Evolutionary conservation across 2,888 invertebrate species (phyloP).

Genomic region (Nomada hirtipes): DNA sequence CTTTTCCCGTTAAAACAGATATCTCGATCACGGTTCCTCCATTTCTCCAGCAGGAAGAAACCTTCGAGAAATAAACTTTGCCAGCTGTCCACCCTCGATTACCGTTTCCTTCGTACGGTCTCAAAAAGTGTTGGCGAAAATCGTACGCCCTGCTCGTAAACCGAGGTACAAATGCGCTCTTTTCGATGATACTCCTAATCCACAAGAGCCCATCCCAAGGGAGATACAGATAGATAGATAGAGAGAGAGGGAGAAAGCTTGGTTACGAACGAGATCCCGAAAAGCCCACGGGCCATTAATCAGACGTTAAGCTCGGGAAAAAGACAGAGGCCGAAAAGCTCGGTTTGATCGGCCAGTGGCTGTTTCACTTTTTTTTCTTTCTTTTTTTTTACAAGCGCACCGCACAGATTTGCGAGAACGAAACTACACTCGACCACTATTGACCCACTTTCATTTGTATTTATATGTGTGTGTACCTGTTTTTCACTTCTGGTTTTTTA

Average conservation of each 20-base stretch:
- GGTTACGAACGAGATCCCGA: conserved; percentile 28
- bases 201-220: background rate
- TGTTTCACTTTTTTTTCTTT: background rate
- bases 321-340: conserved; percentile 51
- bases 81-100: background rate
- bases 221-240: background rate
- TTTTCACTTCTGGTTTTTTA: conserved; percentile 16
- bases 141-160: background rate
- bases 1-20: background rate
- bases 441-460: conserved; percentile 43
- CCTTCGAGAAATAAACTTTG: background rate
- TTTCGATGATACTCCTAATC: conserved; percentile 23
- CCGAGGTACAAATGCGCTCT: conserved; percentile 10
- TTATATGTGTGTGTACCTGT: background rate
- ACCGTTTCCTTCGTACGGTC: background rate
- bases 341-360: conserved; percentile 42
- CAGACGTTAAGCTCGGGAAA: conserved; percentile 50
- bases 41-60: background rate
- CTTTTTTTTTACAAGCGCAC: conserved; percentile 38
- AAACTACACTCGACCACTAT: conserved; percentile 36
- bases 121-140: background rate
- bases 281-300: conserved; percentile 51
- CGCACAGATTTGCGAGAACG: conserved; percentile 44
- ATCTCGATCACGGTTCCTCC: background rate
- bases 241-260: background rate